Conservation (phyloP, 2,113 vertebrate genomes). For the Promerops cafer region DNA sequence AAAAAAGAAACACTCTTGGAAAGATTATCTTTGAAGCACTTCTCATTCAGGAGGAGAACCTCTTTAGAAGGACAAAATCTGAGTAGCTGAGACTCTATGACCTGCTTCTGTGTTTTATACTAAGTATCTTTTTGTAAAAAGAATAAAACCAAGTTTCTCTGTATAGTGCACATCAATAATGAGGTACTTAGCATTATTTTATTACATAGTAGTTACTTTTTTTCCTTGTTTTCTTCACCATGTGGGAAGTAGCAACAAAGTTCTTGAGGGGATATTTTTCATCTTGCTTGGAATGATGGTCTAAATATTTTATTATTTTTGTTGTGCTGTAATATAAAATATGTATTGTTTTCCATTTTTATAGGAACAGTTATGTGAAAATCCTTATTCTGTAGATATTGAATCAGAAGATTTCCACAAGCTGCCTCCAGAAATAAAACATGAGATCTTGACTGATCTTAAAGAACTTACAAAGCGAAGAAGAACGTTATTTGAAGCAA, state of each 20-base stretch:
- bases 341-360: background rate
- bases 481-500: constrained; percentile 86
- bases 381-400: constrained; percentile 86
- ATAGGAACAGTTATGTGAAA: constrained; percentile 78
- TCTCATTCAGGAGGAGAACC: background rate
- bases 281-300: background rate
- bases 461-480: constrained; percentile 92
- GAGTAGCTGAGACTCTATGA: background rate
- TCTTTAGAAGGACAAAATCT: background rate
- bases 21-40: background rate
- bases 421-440: constrained; percentile 89
- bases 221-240: background rate
- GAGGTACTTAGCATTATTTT: background rate
- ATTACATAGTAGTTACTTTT: background rate
- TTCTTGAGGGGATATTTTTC: background rate
- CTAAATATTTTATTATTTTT: background rate
- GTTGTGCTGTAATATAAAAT: background rate
- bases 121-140: background rate
- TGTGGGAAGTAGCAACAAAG: background rate
- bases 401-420: constrained; percentile 89
- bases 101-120: background rate
- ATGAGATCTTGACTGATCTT: constrained; percentile 94
- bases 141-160: background rate
- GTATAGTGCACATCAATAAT: background rate
- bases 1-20: background rate